Base-by-base conservation (phyloP, 1,140 invertebrate genomes). In the Cecropterus lyciades region DNA sequence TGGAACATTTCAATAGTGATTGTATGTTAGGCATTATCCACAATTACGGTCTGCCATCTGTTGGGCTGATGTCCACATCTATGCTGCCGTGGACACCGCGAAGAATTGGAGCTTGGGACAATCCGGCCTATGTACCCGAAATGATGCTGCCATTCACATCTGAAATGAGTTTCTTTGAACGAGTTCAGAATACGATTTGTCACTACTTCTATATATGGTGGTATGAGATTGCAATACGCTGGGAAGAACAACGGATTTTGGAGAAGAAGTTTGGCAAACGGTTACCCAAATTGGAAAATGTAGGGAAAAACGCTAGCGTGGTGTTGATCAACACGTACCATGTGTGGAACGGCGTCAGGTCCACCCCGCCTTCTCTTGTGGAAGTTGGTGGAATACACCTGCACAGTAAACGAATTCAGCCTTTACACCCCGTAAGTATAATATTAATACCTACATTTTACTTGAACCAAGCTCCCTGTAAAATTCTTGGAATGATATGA, bases 1-100 rank as follows among this genome's bases (percentile, higher is more conserved):
- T 93, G 3, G 95, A 96, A 73, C 89, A 92, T 52, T 96, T 96
- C 72, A 95, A 95, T 37, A 94, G 92, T 6, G 94, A 96, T 53
- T 96, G 95, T 65, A 93, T 94, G 75, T 77, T 95, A 48, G 93
- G 92, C 3, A 87, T 96, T 7, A 89, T 92, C 27, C 82, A 94
- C 62, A 92, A 93, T 66, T 93, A 95, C 20, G 89, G 94, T 56
- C 91, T 93, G 1, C 95, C 95, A 0, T 89, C 94, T 2, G 93
- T 96, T 1, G 87, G 89, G 0, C 49, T 94, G n/a, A 91, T 91
- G 72, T 93, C 94, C 2, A 92, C 91, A 42, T 82, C 91, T 0
- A 66, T 93, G 8, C 85, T 94, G 79, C 89, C 94, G 1, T 95
- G 94, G 94, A 87, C 56, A 70, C 89, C 11, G 77, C 43, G 55